Evolutionary conservation across 2,888 invertebrate genomes (phyloP).

Genomic region (Pollenia angustigena): DNA sequence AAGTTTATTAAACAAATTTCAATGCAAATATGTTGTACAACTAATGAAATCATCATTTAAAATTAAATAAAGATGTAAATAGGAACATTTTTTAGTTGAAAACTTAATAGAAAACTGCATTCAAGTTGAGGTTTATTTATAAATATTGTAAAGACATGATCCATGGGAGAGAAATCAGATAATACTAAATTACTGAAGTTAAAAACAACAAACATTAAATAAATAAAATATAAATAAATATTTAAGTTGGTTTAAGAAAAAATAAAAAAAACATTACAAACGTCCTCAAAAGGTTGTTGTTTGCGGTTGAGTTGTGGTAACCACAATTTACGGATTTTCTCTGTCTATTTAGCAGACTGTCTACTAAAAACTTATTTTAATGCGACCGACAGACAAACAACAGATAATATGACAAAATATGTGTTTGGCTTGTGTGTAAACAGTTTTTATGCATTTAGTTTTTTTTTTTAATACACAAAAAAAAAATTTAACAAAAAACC

Average conservation of each 20-base stretch:
- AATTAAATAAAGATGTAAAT: conserved; percentile 37
- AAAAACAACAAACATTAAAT: neutral
- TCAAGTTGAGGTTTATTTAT: conserved; percentile 9
- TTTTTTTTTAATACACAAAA: conserved; percentile 1
- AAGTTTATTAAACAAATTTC: conserved; percentile 3
- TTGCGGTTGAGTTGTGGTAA: conserved; percentile 53
- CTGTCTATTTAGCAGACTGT: conserved; percentile 26
- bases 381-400: conserved; percentile 23
- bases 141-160: conserved; percentile 26
- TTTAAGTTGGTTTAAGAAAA: neutral
- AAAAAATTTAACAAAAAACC: conserved; percentile 41
- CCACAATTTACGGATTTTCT: conserved; percentile 60
- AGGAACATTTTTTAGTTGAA: conserved; percentile 24
- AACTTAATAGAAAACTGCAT: neutral
- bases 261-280: conserved; percentile 4
- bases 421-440: neutral
- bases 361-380: neutral
- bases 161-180: conserved; percentile 37
- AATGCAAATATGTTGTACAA: conserved; percentile 30
- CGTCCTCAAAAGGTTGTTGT: conserved; percentile 53
- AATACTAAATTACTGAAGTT: neutral
- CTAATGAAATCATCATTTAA: conserved; percentile 58
- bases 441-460: neutral
- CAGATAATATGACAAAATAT: conserved; percentile 22
- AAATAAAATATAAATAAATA: conserved; percentile 6